Conservation (phyloP, 2,888 invertebrate species). For the Macrophya alboannulata region DNA sequence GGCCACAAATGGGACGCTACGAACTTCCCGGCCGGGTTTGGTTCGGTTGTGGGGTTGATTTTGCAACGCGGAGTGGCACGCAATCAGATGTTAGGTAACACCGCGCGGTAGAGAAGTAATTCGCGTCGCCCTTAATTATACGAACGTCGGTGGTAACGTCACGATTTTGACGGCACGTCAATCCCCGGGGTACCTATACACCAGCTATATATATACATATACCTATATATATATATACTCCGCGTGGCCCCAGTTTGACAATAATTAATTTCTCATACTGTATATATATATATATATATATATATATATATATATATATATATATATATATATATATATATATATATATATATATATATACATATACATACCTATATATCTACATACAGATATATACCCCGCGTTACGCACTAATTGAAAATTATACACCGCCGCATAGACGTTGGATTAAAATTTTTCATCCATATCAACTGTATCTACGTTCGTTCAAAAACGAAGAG, state of each 20-base stretch:
- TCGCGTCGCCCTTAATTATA: constrained; percentile 50
- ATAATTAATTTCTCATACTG: constrained; percentile 15
- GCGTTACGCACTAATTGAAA: neutral
- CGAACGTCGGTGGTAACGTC: constrained; percentile 40
- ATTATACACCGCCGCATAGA: neutral
- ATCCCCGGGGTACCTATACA: neutral
- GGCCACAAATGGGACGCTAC: neutral
- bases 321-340: too few species aligned
- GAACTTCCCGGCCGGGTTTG: constrained; percentile 9
- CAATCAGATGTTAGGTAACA: constrained; percentile 45
- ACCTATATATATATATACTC: neutral
- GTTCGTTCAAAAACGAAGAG: too few species aligned
- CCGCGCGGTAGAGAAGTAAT: constrained; percentile 35
- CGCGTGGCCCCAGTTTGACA: neutral
- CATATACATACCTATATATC: too few species aligned
- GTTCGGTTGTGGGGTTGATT: constrained; percentile 33
- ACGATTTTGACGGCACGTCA: constrained; percentile 48
- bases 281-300: too few species aligned
- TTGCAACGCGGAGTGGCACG: constrained; percentile 50
- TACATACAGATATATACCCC: too few species aligned
- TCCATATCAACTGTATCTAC: too few species aligned
- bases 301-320: too few species aligned
- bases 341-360: too few species aligned
- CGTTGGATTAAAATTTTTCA: neutral
- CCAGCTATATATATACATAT: neutral